phyloP scores from a whole-genome alignment of 2,797 vertebrate species.

The Heliangelus exortis region DNA sequence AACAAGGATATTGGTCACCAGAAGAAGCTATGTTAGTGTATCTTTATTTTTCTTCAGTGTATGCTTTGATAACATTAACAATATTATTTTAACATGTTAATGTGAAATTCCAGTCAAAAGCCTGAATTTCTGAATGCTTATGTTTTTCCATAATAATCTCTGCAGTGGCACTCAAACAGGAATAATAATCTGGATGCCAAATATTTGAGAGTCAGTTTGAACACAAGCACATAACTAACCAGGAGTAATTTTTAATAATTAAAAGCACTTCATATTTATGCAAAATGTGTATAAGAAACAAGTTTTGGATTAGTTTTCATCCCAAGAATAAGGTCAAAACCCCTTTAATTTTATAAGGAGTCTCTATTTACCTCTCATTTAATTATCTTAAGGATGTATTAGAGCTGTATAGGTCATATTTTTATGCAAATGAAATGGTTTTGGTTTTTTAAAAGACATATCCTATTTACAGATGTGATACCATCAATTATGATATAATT shows the following conservation, averaged over 20 bases:
- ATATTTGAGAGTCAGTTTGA: conserved; percentile 34
- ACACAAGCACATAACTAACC: not conserved
- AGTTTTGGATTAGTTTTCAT: not conserved
- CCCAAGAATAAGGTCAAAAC: not conserved
- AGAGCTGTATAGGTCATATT: not conserved
- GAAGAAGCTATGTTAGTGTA: not conserved
- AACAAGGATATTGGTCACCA: not conserved
- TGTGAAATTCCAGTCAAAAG: not conserved
- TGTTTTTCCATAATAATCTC: not conserved
- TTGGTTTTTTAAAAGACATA: not conserved
- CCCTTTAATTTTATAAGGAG: not conserved
- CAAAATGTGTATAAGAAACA: not conserved
- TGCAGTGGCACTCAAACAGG: not conserved
- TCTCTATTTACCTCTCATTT: not conserved
- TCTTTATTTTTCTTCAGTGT: not conserved
- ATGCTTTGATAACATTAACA: not conserved
- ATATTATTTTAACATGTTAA: not conserved
- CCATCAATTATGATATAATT: not conserved
- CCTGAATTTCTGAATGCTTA: not conserved
- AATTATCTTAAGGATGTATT: not conserved
- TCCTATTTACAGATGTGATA: not conserved
- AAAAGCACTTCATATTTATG: not conserved
- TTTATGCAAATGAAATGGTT: not conserved
- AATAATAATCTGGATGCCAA: conserved; percentile 30
- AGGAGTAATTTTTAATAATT: conserved; percentile 5